Base-by-base conservation (phyloP, 2,888 invertebrate genomes). In the Phasia obesa region DNA sequence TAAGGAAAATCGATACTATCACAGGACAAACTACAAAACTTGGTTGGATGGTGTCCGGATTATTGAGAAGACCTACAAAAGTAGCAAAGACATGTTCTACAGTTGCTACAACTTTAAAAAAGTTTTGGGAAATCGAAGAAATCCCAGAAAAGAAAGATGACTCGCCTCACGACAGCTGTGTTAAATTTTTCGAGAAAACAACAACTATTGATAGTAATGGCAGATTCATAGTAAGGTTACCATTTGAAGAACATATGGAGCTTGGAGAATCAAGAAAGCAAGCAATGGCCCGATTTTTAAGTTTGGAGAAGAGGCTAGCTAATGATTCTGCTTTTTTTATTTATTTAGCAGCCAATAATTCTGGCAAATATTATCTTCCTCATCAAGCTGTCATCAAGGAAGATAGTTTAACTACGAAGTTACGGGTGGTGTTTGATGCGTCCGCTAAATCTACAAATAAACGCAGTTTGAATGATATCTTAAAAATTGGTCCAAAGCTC, bases 401-500 rank as follows among this genome's bases (percentile, higher is more conserved):
- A 67, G 9, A 31, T 4, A 75, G 47, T 15, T 7, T 57, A 31
- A 75, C 75, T 6, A 65, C 75, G 19, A 71, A 71, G 49, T 13
- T 78, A n/a, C 21, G 65, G 17, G 57, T 64, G 2, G 64, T 71
- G 4, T 76, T 9, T 9, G 31, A 31, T 31, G 31, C 5, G 31
- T 31, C 31, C 31, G 31, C 31, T 31, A 85, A 84, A 69, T 84
- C 84, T 38, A 60, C 84, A 11, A 31, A 31, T 9, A 9, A 9
- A 5, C 5, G 9, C 1, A 31, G 31, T 9, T 31, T 31, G 9
- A 80, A 84, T 74, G 86, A 87, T 5, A 62, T 82, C 6, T 82
- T 88, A 57, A 67, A 83, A 51, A 65, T 84, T 4, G 89, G 89
- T 0, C 88, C 88, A 1, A 79, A 76, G 2, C 31, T 31, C 9